phyloP scores from a whole-genome alignment of 2,888 invertebrate genomes.

The Phyto melanocephala region DNA sequence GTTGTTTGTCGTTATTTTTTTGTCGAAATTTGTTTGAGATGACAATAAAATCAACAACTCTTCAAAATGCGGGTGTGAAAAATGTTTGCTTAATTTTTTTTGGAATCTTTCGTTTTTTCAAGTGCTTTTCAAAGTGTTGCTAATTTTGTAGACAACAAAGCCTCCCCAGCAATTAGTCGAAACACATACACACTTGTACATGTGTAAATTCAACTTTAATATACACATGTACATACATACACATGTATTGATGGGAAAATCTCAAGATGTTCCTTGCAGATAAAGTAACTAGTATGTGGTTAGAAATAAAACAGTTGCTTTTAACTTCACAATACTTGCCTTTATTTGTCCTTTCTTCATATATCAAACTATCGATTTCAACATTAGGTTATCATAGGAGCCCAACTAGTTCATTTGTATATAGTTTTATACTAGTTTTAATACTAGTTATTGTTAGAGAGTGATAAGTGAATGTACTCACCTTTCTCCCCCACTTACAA shows the following conservation, averaged over 20 bases:
- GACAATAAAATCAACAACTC: constrained; percentile 50
- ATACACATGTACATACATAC: not conserved
- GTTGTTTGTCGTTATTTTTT: constrained; percentile 38
- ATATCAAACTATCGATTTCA: too few relatives aligned
- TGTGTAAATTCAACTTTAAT: not conserved
- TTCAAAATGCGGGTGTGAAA: constrained; percentile 66
- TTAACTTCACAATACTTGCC: too few relatives aligned
- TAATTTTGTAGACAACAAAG: constrained; percentile 25
- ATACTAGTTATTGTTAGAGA: too few relatives aligned
- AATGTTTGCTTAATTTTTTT: constrained; percentile 15
- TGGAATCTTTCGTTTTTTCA: not conserved
- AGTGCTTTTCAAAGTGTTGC: constrained; percentile 57
- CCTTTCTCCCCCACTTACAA: too few relatives aligned
- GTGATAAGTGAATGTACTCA: too few relatives aligned
- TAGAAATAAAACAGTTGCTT: too few relatives aligned
- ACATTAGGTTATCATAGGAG: too few relatives aligned
- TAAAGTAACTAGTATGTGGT: too few relatives aligned
- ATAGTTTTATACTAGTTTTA: too few relatives aligned
- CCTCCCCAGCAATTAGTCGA: constrained; percentile 38
- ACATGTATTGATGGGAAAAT: constrained; percentile 11
- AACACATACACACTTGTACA: not conserved
- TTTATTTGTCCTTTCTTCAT: too few relatives aligned
- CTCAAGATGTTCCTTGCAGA: constrained; percentile 59
- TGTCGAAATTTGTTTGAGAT: constrained; percentile 66
- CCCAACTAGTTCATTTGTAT: too few relatives aligned